phyloP scores from a whole-genome alignment of 2,113 vertebrate genomes.

The Phaethon lepturus region DNA sequence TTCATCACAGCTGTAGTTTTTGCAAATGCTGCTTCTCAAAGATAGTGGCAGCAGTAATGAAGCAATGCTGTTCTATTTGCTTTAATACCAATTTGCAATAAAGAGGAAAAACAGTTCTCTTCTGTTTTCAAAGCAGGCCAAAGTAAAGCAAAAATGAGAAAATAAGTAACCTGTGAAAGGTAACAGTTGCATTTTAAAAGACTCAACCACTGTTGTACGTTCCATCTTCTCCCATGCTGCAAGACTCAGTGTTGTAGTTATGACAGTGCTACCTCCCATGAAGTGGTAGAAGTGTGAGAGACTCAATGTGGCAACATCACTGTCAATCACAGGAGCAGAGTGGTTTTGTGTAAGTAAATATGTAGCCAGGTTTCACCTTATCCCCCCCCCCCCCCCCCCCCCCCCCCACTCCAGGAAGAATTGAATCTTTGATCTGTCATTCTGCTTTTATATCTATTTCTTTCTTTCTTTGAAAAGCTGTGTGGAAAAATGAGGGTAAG shows the following conservation, averaged over 20 bases:
- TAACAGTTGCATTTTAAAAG: not conserved
- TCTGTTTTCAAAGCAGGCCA: not conserved
- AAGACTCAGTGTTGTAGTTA: not conserved
- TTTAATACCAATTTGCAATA: not conserved
- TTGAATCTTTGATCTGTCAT: not conserved
- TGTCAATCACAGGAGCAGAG: slow-evolving; percentile 66
- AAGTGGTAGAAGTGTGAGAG: not conserved
- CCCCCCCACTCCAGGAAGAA: not conserved
- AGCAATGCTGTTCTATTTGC: not conserved
- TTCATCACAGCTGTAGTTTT: not conserved
- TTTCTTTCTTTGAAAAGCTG: not conserved
- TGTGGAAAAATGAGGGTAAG: not conserved
- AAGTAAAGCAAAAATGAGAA: not conserved
- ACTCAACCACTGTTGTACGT: slow-evolving; percentile 58
- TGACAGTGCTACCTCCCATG: not conserved
- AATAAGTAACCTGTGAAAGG: not conserved
- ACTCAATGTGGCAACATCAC: slow-evolving; percentile 35
- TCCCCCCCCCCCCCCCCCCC: not conserved
- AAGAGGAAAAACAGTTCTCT: not conserved
- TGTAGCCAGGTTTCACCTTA: not conserved
- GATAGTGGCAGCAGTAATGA: not conserved
- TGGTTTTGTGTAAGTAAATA: slow-evolving; percentile 11
- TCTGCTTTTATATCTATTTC: not conserved
- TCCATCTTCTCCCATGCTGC: slow-evolving; percentile 66
- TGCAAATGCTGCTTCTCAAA: not conserved